Evolutionary conservation across 1,140 invertebrate species (phyloP).

Genomic region (Eriocheir sinensis): DNA sequence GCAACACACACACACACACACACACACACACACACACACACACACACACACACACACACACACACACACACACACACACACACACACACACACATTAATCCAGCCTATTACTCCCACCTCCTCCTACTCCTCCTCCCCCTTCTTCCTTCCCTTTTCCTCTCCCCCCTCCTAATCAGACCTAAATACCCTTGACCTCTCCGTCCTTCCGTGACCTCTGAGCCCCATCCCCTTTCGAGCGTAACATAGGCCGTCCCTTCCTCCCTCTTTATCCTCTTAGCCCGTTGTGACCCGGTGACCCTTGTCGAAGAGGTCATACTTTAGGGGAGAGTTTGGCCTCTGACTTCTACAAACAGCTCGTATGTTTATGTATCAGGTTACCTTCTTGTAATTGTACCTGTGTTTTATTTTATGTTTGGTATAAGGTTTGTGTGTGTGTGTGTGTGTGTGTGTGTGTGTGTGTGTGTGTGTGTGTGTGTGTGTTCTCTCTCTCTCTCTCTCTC

Average conservation of each 20-base stretch:
- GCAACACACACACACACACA: no score
- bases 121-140: no score
- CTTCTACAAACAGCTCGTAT: not conserved
- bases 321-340: not conserved
- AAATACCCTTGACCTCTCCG: not conserved
- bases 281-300: not conserved
- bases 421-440: not conserved
- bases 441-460: slow-evolving; percentile 14
- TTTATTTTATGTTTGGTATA: no score
- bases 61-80: no score
- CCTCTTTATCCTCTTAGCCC: not conserved
- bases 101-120: no score
- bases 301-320: not conserved
- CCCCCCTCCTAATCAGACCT: not conserved
- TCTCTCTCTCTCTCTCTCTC: no score
- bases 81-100: no score
- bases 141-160: no score
- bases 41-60: no score
- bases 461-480: slow-evolving; percentile 14
- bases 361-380: not conserved
- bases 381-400: not conserved
- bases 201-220: not conserved
- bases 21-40: no score
- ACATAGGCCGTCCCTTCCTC: not conserved
- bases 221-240: not conserved